phyloP scores from a whole-genome alignment of 2,888 invertebrate genomes.

The Busseola fusca region DNA sequence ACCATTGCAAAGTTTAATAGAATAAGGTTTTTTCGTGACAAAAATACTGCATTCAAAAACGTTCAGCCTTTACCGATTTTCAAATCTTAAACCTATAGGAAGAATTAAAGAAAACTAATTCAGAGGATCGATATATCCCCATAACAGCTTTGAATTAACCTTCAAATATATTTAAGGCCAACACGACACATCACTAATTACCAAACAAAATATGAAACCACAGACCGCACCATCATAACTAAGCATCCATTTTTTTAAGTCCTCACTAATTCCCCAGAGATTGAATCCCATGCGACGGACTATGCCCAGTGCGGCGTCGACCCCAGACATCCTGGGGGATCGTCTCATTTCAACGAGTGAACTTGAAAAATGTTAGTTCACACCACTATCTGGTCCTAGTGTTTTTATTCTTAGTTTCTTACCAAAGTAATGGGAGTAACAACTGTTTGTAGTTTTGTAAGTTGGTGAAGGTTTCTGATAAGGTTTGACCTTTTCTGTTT shows the following conservation, averaged over 20 bases:
- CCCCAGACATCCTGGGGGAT: constrained; percentile 78
- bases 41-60: not conserved
- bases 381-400: constrained; percentile 61
- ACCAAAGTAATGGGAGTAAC: constrained; percentile 14
- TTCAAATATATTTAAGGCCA: not conserved
- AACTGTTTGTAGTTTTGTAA: constrained; percentile 28
- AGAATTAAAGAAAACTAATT: not conserved
- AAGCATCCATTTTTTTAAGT: constrained; percentile 73
- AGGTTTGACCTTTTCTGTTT: constrained; percentile 8
- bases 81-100: not conserved
- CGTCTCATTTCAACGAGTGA: constrained; percentile 71
- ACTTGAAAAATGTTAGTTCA: constrained; percentile 76
- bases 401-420: constrained; percentile 39
- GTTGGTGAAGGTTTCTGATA: constrained; percentile 34
- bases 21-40: not conserved
- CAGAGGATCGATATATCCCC: not conserved
- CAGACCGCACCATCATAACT: constrained; percentile 23
- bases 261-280: constrained; percentile 85
- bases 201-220: constrained; percentile 18
- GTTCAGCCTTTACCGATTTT: not conserved
- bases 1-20: not conserved
- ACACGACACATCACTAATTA: constrained; percentile 13
- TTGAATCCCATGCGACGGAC: constrained; percentile 86
- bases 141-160: not conserved
- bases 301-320: constrained; percentile 71